These are phyloP conservation scores for Oscheius myriophilus DNA, from an alignment of 2,888 invertebrate species.

Conservation along the genomic window DNA sequence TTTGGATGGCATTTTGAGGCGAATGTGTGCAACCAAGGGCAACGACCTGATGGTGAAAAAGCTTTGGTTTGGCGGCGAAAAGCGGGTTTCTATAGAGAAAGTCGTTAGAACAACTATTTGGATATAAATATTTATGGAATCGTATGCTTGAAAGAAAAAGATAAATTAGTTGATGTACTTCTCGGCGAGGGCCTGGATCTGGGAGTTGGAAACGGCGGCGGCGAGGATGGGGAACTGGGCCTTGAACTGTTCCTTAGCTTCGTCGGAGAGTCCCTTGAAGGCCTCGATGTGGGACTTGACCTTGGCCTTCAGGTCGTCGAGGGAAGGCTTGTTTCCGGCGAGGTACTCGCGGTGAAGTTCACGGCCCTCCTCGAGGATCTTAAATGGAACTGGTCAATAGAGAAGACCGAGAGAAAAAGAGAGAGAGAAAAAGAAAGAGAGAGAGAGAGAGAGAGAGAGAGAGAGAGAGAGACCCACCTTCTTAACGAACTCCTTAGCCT, in stretches of 20 bases:
- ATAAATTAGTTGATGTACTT: no score
- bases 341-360: conserved; percentile 57
- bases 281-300: conserved; percentile 44
- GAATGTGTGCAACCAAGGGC: no score
- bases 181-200: conserved; percentile 26
- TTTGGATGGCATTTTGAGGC: no score
- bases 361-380: conserved; percentile 59
- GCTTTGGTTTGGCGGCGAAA: no score
- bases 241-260: conserved; percentile 61
- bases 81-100: neutral
- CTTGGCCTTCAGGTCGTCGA: conserved; percentile 54
- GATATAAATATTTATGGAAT: no score
- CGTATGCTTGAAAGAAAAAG: no score
- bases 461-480: conserved; percentile 31
- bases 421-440: no score
- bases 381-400: neutral
- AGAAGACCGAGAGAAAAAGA: no score
- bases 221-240: conserved; percentile 65
- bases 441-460: conserved; percentile 4
- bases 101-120: no score
- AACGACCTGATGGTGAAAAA: no score
- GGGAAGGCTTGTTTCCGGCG: conserved; percentile 62
- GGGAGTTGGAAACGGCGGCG: conserved; percentile 19
- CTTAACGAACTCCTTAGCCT: conserved; percentile 65
- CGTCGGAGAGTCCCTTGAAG: conserved; percentile 60